A percentile compares a stretch with the other conserved stretches of the same genome.
These are phyloP conservation scores for Polyommatus icarus DNA, from an alignment of 2,888 invertebrate genomes.

Conservation along the genomic window DNA sequence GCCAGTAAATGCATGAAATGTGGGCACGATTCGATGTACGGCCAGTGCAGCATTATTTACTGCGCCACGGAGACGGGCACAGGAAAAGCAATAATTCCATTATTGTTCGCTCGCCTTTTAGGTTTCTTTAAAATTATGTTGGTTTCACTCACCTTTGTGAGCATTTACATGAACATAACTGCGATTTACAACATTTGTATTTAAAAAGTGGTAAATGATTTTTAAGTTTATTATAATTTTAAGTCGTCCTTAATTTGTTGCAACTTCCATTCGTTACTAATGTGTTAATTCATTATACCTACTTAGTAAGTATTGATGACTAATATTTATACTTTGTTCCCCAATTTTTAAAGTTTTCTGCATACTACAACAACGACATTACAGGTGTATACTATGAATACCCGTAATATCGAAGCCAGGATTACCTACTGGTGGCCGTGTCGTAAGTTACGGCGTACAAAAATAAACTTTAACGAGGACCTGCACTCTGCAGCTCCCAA, in stretches of 20 bases:
- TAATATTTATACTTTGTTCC: background rate
- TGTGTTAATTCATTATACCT: no score
- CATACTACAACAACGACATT: conserved; percentile 22
- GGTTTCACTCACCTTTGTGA: background rate
- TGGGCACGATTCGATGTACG: conserved; percentile 41
- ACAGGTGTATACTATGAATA: conserved; percentile 38
- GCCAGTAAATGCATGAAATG: conserved; percentile 56
- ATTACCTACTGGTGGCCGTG: conserved; percentile 60
- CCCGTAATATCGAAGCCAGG: conserved; percentile 55
- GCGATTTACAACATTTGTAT: background rate
- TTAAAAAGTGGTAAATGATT: background rate
- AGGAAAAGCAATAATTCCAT: conserved; percentile 61
- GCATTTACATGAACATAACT: background rate
- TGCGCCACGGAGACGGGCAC: conserved; percentile 53
- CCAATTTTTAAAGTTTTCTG: background rate
- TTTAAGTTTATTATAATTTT: no score
- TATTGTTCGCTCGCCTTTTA: conserved; percentile 43
- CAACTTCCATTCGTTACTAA: no score
- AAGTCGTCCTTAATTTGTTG: background rate
- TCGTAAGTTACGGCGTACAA: conserved; percentile 74
- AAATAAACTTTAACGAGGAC: conserved; percentile 76
- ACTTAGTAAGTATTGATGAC: no score
- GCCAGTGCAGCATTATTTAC: conserved; percentile 58
- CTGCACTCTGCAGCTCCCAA: conserved; percentile 67
- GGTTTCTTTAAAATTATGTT: background rate